These are phyloP conservation scores for Heteropelma amictum DNA, from an alignment of 2,888 invertebrate genomes.

Conservation along the genomic window DNA sequence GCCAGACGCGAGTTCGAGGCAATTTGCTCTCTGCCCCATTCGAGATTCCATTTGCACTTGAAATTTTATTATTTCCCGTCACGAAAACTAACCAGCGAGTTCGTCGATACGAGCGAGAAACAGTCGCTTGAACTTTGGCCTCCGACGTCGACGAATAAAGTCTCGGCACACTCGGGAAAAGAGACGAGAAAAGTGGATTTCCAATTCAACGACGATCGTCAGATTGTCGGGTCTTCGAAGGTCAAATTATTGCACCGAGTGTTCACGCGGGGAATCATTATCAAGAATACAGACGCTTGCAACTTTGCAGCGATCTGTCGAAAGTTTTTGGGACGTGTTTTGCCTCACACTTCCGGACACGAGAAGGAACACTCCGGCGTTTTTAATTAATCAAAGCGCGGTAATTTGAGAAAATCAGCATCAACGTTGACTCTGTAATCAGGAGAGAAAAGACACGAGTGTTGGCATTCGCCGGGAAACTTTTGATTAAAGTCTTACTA, in stretches of 20 bases:
- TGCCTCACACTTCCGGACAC: too few species aligned
- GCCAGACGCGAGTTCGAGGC: constrained; percentile 8
- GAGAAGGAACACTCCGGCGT: too few species aligned
- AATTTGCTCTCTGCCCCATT: constrained; percentile 52
- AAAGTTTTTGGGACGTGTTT: too few species aligned
- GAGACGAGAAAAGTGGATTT: not conserved
- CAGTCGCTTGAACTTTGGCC: constrained; percentile 22
- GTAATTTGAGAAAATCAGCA: constrained; percentile 42
- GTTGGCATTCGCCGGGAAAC: not conserved
- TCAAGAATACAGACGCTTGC: too few species aligned
- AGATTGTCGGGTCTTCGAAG: too few species aligned
- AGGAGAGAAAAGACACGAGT: not conserved
- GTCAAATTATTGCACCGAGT: too few species aligned
- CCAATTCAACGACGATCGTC: too few species aligned
- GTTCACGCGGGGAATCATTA: too few species aligned
- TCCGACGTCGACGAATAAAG: not conserved
- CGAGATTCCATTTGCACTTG: constrained; percentile 71
- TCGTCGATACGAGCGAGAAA: constrained; percentile 39
- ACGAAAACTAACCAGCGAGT: constrained; percentile 66
- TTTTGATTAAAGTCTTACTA: constrained; percentile 18
- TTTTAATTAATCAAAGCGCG: too few species aligned
- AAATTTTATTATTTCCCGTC: constrained; percentile 72
- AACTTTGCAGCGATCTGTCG: too few species aligned
- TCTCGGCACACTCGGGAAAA: not conserved
- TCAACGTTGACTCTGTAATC: not conserved